Conservation (phyloP, 2,797 vertebrate genomes). For the Balearica regulorum region DNA sequence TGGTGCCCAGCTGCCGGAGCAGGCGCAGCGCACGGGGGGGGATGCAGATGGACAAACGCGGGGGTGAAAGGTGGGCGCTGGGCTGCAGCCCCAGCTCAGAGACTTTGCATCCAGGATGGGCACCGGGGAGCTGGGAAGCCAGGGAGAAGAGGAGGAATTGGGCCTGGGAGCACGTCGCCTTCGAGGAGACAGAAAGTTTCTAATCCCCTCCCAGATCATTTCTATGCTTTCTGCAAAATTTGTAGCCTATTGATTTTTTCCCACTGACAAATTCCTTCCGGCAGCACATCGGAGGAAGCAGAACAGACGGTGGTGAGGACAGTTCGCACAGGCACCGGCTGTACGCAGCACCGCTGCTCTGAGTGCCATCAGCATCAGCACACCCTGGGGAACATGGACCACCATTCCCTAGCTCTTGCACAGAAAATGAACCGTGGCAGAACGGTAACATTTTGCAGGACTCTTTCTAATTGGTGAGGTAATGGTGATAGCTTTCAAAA, state of each 20-base stretch:
- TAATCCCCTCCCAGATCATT: background rate
- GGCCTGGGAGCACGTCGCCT: background rate
- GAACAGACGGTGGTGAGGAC: background rate
- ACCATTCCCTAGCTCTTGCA: rapidly evolving
- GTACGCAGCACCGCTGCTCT: background rate
- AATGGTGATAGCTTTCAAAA: background rate
- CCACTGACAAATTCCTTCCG: background rate
- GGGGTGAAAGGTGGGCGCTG: rapidly evolving
- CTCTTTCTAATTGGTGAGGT: background rate
- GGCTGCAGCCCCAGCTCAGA: background rate
- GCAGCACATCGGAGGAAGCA: background rate
- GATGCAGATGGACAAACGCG: background rate
- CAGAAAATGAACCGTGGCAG: background rate
- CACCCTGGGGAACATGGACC: background rate
- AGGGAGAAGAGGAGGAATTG: background rate
- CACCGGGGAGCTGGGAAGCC: background rate
- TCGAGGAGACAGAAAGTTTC: background rate
- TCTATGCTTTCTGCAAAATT: background rate
- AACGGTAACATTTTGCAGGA: no score
- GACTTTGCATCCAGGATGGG: background rate
- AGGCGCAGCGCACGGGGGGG: no score
- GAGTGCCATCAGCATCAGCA: rapidly evolving
- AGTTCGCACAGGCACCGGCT: rapidly evolving
- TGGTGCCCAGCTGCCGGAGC: background rate
- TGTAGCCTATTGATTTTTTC: background rate